phyloP scores from a whole-genome alignment of 2,797 vertebrate genomes.

The Diplodus puntazzo region DNA sequence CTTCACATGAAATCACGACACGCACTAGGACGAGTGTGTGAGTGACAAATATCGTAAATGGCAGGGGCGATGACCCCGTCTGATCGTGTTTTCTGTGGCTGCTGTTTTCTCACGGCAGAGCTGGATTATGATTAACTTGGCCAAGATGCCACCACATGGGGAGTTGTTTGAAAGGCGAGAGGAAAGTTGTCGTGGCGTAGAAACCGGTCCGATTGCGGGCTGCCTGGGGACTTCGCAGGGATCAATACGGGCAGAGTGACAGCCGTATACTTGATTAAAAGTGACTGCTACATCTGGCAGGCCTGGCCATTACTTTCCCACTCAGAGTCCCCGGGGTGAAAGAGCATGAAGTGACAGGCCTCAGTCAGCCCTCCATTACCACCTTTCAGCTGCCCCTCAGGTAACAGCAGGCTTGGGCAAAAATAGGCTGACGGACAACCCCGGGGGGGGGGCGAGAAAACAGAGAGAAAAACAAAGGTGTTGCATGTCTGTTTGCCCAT shows the following conservation, averaged over 20 bases:
- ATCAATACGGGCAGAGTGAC: constrained; percentile 86
- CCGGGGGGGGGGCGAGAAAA: constrained; percentile 40
- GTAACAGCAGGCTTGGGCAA: constrained; percentile 73
- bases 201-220: constrained; percentile 74
- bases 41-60: constrained; percentile 45
- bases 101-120: constrained; percentile 63
- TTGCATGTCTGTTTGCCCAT: constrained; percentile 54
- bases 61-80: constrained; percentile 58
- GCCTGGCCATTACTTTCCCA: constrained; percentile 87
- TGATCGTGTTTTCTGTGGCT: constrained; percentile 68
- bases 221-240: constrained; percentile 78
- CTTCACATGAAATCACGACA: constrained; percentile 40
- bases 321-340: constrained; percentile 82
- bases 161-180: constrained; percentile 80
- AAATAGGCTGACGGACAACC: constrained; percentile 76
- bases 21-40: constrained; percentile 9
- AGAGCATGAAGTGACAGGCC: constrained; percentile 86
- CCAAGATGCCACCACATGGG: constrained; percentile 71
- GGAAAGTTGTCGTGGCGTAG: constrained; percentile 80
- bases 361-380: constrained; percentile 87
- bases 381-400: constrained; percentile 81
- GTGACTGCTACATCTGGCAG: constrained; percentile 89
- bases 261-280: constrained; percentile 88
- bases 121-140: constrained; percentile 79
- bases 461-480: constrained; percentile 59